Evolutionary conservation across 2,797 vertebrate species (phyloP).

Genomic region (Sciurus vulgaris): DNA sequence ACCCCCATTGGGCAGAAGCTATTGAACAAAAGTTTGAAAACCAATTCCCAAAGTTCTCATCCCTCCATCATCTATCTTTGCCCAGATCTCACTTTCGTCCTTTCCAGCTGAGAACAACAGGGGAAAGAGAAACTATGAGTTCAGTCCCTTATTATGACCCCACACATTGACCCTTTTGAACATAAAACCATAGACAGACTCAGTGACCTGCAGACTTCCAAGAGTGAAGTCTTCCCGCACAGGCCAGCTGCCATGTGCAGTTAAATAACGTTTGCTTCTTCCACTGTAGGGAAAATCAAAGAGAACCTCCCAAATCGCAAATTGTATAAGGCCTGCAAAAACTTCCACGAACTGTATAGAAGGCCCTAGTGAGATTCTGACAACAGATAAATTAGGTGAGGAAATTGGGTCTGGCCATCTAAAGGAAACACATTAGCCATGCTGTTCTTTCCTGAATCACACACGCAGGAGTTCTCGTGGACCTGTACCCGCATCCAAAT

Average conservation of each 20-base stretch:
- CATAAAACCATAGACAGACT: not conserved
- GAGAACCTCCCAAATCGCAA: not conserved
- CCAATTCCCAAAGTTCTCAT: fast-evolving
- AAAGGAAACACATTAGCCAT: not conserved
- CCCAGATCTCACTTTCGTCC: not conserved
- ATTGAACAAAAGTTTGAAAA: not conserved
- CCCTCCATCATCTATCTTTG: not conserved
- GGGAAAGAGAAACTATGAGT: not conserved
- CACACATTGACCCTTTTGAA: not conserved
- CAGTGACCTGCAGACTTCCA: not conserved
- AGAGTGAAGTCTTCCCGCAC: not conserved
- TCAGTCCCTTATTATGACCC: not conserved
- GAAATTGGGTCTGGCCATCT: slow-evolving; percentile 18
- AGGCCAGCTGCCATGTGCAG: not conserved
- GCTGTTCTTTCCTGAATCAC: not conserved
- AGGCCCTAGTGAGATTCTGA: not conserved
- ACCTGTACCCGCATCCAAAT: slow-evolving; percentile 41
- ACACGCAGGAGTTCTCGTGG: slow-evolving; percentile 32
- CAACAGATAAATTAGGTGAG: slow-evolving; percentile 41
- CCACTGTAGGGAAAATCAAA: not conserved
- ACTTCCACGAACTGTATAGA: not conserved
- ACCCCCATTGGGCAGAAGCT: fast-evolving
- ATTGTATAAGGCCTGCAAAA: slow-evolving; percentile 15
- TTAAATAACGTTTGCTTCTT: slow-evolving; percentile 13
- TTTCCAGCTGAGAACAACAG: not conserved